Evolutionary conservation across 2,888 invertebrate genomes (phyloP).

Genomic region (Periphyllus acericola): DNA sequence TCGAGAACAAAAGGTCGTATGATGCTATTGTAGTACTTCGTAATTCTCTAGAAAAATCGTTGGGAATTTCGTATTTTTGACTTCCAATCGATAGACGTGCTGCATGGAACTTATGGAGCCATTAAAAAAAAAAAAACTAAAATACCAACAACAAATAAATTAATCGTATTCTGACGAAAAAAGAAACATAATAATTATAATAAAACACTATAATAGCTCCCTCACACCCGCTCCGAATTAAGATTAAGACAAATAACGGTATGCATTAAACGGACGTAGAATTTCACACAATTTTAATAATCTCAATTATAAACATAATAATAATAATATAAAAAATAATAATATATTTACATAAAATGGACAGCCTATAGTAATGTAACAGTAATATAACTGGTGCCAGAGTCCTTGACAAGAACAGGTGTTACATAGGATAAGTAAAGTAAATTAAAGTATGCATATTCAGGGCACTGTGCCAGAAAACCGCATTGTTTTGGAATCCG

Average conservation of each 20-base stretch:
- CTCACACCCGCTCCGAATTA: neutral
- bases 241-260: slow-evolving; percentile 1
- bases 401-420: slow-evolving; percentile 51
- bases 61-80: neutral
- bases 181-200: neutral
- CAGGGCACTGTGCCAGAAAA: slow-evolving; percentile 33
- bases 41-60: slow-evolving; percentile 1
- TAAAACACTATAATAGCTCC: neutral
- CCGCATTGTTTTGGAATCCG: slow-evolving; percentile 38
- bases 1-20: slow-evolving; percentile 33
- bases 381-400: slow-evolving; percentile 40
- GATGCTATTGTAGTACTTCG: slow-evolving; percentile 18
- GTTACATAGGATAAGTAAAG: slow-evolving; percentile 43
- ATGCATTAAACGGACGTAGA: slow-evolving; percentile 10
- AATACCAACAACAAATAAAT: neutral
- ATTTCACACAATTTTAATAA: slow-evolving; percentile 14
- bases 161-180: neutral
- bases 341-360: slow-evolving; percentile 19
- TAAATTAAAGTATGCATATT: slow-evolving; percentile 24
- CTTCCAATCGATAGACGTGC: neutral
- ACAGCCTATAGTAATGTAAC: slow-evolving; percentile 27
- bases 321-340: slow-evolving; percentile 5
- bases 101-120: neutral
- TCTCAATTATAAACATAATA: slow-evolving; percentile 22
- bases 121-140: neutral